Evolutionary conservation across 1,140 invertebrate genomes (phyloP).

Genomic region (Ptiloglossa arizonensis): DNA sequence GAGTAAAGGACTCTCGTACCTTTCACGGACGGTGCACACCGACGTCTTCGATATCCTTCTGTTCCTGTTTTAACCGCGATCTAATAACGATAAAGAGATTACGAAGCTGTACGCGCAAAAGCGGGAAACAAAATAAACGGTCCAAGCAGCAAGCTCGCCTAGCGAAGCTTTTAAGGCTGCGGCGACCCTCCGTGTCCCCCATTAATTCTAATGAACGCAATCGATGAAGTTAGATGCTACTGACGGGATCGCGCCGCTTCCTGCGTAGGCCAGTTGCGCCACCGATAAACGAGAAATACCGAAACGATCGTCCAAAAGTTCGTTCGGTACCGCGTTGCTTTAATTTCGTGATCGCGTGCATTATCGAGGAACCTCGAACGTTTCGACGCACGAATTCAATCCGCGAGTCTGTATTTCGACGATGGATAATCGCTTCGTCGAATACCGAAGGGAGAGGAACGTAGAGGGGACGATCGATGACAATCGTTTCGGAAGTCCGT

Average conservation of each 20-base stretch:
- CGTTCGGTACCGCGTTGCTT: too few relatives aligned
- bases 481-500: too few relatives aligned
- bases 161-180: conserved; percentile 27
- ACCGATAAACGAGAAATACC: too few relatives aligned
- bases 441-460: too few relatives aligned
- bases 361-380: not conserved
- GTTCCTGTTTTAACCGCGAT: not conserved
- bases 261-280: not conserved
- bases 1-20: too few relatives aligned
- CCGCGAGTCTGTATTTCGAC: too few relatives aligned
- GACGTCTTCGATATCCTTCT: too few relatives aligned
- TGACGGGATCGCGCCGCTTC: not conserved
- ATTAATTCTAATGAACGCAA: conserved; percentile 51
- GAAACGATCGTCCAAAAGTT: not conserved
- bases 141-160: not conserved
- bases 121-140: conserved; percentile 3
- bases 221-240: conserved; percentile 10
- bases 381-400: not conserved
- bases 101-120: not conserved
- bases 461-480: too few relatives aligned
- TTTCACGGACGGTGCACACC: too few relatives aligned
- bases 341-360: not conserved
- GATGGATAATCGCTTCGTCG: not conserved
- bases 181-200: conserved; percentile 3
- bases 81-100: not conserved